Conservation (phyloP, 2,797 vertebrate genomes). For the Urophycis tenuis region DNA sequence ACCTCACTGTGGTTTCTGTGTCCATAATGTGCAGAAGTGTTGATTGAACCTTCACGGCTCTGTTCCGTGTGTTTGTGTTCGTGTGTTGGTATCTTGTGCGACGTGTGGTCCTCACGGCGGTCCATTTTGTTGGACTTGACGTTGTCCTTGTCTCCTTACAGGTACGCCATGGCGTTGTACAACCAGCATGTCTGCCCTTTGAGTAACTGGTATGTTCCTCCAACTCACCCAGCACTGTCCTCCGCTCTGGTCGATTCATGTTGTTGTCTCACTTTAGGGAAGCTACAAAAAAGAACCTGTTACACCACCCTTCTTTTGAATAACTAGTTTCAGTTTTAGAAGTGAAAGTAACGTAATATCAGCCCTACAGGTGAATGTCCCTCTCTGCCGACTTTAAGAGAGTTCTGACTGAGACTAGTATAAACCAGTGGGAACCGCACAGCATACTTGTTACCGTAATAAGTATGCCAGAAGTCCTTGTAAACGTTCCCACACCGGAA, state of each 20-base stretch:
- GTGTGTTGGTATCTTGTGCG: neutral
- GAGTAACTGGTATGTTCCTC: conserved; percentile 56
- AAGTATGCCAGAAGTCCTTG: neutral
- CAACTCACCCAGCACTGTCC: neutral
- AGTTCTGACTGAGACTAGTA: neutral
- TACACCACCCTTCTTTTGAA: neutral
- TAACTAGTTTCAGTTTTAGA: neutral
- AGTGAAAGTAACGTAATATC: neutral
- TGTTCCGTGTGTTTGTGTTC: too few relatives aligned
- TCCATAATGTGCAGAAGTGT: neutral
- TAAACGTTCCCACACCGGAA: neutral
- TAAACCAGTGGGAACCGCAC: neutral
- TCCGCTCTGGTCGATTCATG: neutral
- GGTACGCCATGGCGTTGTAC: conserved; percentile 63
- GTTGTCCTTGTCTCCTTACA: conserved; percentile 29
- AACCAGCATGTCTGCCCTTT: conserved; percentile 66
- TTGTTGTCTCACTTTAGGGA: neutral
- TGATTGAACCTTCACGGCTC: neutral
- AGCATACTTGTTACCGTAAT: neutral
- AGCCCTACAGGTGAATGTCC: neutral
- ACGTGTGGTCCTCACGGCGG: neutral
- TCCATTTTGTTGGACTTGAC: neutral
- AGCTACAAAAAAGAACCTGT: neutral
- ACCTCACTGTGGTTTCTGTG: neutral
- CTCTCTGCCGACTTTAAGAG: neutral